These are phyloP conservation scores for Larimichthys crocea DNA, from an alignment of 2,113 vertebrate genomes.

Conservation along the genomic window DNA sequence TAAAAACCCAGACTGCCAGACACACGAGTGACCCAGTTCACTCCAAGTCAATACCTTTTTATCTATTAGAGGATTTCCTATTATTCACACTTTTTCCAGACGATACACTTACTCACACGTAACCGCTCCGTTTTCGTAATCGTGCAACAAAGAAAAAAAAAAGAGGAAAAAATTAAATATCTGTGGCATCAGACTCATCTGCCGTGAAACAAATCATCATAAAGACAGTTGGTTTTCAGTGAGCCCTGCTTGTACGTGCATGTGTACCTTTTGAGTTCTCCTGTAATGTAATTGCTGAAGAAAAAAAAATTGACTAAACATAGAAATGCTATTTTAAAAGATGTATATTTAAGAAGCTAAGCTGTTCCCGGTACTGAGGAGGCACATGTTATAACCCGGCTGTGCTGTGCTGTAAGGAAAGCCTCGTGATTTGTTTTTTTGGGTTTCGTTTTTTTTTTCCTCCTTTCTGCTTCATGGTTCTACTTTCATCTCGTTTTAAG, in stretches of 20 bases:
- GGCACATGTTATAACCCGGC: conserved; percentile 78
- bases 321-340: conserved; percentile 82
- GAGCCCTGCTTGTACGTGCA: conserved; percentile 92
- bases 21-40: conserved; percentile 48
- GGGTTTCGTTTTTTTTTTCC: conserved; percentile 21
- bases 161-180: conserved; percentile 6
- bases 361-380: conserved; percentile 82
- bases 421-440: conserved; percentile 64
- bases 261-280: conserved; percentile 85
- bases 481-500: conserved; percentile 79
- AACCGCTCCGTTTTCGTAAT: conserved; percentile 64
- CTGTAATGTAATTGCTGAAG: conserved; percentile 87
- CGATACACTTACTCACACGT: conserved; percentile 27
- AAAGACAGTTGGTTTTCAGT: conserved; percentile 76
- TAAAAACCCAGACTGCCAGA: conserved; percentile 79
- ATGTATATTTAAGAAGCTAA: conserved; percentile 81
- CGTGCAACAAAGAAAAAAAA: conserved; percentile 44
- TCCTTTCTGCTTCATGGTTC: conserved; percentile 63
- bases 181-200: conserved; percentile 51
- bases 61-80: conserved; percentile 53
- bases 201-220: conserved; percentile 42
- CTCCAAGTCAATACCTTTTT: conserved; percentile 72
- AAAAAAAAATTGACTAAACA: conserved; percentile 68
- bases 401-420: conserved; percentile 81
- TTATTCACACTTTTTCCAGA: conserved; percentile 45